phyloP scores from a whole-genome alignment of 2,888 invertebrate genomes.

The Thera britannica region DNA sequence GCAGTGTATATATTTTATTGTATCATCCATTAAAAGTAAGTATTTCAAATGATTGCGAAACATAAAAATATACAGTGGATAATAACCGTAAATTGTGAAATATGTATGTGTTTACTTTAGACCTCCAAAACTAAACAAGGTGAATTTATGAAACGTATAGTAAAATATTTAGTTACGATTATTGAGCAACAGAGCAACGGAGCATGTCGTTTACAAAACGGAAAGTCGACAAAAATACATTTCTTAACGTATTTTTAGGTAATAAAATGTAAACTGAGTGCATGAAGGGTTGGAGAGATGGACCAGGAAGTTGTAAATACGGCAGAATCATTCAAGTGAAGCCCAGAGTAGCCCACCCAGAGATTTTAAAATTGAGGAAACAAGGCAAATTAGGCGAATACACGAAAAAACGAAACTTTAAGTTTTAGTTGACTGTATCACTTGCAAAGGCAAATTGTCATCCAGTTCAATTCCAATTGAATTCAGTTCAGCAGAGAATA shows the following conservation, averaged over 20 bases:
- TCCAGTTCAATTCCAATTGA: too few species aligned
- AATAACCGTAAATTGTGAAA: conserved; percentile 26
- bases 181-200: conserved; percentile 39
- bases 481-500: too few species aligned
- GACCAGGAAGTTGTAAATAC: conserved; percentile 7
- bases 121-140: conserved; percentile 34
- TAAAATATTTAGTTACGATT: conserved; percentile 38
- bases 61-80: conserved; percentile 19
- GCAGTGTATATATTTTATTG: background rate
- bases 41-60: conserved; percentile 23
- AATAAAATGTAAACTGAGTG: conserved; percentile 22
- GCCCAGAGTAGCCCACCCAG: background rate
- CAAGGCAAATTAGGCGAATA: background rate
- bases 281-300: conserved; percentile 9
- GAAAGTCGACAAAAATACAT: conserved; percentile 35
- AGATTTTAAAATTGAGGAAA: background rate
- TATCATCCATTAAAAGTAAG: conserved; percentile 11
- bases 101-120: conserved; percentile 28
- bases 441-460: too few species aligned
- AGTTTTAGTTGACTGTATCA: too few species aligned
- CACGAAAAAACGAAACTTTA: too few species aligned
- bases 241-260: conserved; percentile 34
- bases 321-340: background rate
- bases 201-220: conserved; percentile 40
- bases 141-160: conserved; percentile 38